Base-by-base conservation (phyloP, 2,113 vertebrate genomes). In the Ailurus styani region DNA sequence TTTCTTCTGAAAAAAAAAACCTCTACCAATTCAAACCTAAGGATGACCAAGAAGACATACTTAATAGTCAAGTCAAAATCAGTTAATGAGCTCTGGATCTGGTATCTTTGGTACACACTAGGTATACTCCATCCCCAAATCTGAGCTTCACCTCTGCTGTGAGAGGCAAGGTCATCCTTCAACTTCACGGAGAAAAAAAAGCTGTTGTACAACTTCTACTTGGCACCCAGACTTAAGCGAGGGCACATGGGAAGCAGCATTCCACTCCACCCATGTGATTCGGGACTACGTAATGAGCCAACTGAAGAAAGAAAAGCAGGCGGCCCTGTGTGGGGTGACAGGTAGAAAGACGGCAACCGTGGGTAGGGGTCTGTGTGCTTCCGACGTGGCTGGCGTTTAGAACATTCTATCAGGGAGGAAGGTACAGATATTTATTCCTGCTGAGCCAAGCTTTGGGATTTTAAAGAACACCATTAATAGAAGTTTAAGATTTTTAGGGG, bases 161-260 rank as follows among this genome's bases (percentile, higher is more conserved):
- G 29, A 90, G n/a, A 34, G 11, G 29, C 89, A 95, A 96, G 83
- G 96, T 87, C 75, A 90, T 4, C 55, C 82, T 95, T 81, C 52
- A 83, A 75, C 68, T 90, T 95, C 97, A 95, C 55, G 85, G 91
- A 85, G 89, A 96, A 97, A 92, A 78, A 96, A 97, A 97, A 60
- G 96, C 93, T 37, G 27, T 93, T 95, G 86, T 79, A 87, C 97
- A 96, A 95, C 91, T 96, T 97, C 93, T 86, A 54, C 85, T 91
- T 87, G 96, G 98, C 96, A 95, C 87, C 52, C 73, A 97, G 88
- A 93, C 89, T 68, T 7, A 62, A 95, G 62, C 8, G 85, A 82
- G 88, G 75, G 73, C 95, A 88, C 91, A 72, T 73, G 82, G 89
- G 77, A 96, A 96, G 97, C 52, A 91, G 88, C 93, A 96, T 97